Percentiles rank a stretch among this genome's conserved stretches.
These are phyloP conservation scores for Xestobium rufovillosum DNA, from an alignment of 2,888 invertebrate genomes.

Conservation along the genomic window DNA sequence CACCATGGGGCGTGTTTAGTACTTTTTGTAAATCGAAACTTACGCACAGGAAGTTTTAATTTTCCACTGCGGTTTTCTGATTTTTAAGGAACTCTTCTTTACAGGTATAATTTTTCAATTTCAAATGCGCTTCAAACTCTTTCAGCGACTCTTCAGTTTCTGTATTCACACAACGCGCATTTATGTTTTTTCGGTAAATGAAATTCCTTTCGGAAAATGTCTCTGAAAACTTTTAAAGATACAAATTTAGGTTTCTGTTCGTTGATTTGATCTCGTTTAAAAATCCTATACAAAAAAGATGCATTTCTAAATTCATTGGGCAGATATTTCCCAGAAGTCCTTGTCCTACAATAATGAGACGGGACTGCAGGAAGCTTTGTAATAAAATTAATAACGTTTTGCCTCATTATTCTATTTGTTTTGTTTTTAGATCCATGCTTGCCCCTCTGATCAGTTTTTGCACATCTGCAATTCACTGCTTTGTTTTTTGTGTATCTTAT, in stretches of 20 bases:
- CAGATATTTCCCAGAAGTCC: slow-evolving; percentile 16
- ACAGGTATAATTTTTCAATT: no score
- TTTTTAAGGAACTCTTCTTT: slow-evolving; percentile 3
- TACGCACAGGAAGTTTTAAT: slow-evolving; percentile 6
- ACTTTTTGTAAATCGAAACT: slow-evolving; percentile 24
- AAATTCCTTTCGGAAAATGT: slow-evolving; percentile 16
- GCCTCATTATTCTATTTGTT: slow-evolving; percentile 8
- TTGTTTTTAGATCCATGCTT: slow-evolving; percentile 13
- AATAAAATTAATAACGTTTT: slow-evolving; percentile 12
- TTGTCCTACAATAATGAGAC: slow-evolving; percentile 18
- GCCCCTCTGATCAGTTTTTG: slow-evolving; percentile 17
- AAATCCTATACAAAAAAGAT: slow-evolving; percentile 16
- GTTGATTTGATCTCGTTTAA: slow-evolving; percentile 12
- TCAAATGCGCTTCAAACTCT: no score
- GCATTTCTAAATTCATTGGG: slow-evolving; percentile 18
- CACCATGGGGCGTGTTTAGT: slow-evolving; percentile 23
- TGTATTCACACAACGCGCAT: slow-evolving; percentile 9
- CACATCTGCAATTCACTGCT: slow-evolving; percentile 3
- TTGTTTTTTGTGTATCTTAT: slow-evolving; percentile 14
- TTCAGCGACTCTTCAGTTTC: slow-evolving; percentile 8
- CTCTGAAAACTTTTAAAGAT: slow-evolving; percentile 13
- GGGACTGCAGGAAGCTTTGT: slow-evolving; percentile 16
- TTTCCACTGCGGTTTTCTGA: slow-evolving; percentile 4
- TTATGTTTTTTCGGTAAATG: slow-evolving; percentile 19
- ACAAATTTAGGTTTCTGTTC: slow-evolving; percentile 13